Conservation (phyloP, 2,113 vertebrate species). For the Mobula hypostoma region DNA sequence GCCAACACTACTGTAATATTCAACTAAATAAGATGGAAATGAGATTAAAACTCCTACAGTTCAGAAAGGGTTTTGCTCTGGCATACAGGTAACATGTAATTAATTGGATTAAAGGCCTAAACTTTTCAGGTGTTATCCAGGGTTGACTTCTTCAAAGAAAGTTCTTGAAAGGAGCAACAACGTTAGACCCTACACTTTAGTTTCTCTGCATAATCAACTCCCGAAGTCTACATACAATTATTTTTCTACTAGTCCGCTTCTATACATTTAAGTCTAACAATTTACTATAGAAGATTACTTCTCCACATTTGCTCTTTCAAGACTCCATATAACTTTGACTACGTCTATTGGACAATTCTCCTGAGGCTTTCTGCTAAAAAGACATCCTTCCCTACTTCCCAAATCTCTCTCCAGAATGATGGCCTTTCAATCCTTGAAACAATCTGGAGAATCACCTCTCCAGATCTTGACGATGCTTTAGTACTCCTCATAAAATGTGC, state of each 20-base stretch:
- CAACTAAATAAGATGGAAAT: constrained; percentile 13
- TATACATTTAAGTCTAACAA: too few species aligned
- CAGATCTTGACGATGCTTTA: not conserved
- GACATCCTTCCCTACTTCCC: not conserved
- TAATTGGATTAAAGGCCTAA: not conserved
- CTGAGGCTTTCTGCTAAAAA: not conserved
- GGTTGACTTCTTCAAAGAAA: not conserved
- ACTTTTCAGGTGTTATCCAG: not conserved
- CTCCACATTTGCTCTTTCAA: not conserved
- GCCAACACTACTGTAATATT: not conserved
- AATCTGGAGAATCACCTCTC: not conserved
- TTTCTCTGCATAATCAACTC: not conserved
- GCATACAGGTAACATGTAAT: not conserved
- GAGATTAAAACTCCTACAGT: not conserved
- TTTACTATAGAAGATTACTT: not conserved
- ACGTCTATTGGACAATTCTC: not conserved
- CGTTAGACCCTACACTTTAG: not conserved
- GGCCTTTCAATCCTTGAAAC: not conserved
- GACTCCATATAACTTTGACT: not conserved
- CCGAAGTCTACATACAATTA: not conserved
- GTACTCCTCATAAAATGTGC: not conserved
- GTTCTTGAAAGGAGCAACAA: not conserved
- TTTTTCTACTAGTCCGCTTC: not conserved
- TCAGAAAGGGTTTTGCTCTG: constrained; percentile 7
- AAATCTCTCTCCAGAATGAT: not conserved